Conservation (phyloP, 2,888 invertebrate genomes). For the Xestia xanthographa region DNA sequence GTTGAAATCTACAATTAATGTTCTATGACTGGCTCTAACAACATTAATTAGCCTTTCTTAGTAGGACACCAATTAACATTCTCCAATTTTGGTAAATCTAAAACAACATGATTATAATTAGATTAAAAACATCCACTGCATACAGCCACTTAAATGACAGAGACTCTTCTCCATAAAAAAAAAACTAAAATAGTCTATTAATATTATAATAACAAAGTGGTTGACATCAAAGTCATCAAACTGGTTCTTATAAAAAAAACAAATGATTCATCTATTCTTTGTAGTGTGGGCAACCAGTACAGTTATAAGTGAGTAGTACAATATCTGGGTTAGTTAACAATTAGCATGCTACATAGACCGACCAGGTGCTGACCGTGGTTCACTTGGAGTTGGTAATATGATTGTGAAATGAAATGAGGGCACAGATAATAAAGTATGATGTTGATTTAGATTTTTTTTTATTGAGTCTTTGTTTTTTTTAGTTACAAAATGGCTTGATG, state of each 20-base stretch:
- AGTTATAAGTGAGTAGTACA: constrained; percentile 56
- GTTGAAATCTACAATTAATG: no score
- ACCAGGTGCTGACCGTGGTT: constrained; percentile 37
- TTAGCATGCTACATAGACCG: constrained; percentile 65
- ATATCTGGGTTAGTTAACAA: constrained; percentile 73
- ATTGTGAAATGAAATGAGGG: constrained; percentile 28
- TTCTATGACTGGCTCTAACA: no score
- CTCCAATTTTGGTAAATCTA: background rate
- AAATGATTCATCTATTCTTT: constrained; percentile 50
- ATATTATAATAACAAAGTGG: no score
- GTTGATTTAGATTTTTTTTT: background rate
- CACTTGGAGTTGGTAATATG: constrained; percentile 28
- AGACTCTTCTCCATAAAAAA: no score
- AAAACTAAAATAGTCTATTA: no score
- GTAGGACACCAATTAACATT: background rate
- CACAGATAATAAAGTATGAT: background rate
- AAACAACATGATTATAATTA: background rate
- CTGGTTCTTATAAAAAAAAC: background rate
- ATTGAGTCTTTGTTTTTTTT: background rate
- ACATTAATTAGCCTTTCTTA: background rate
- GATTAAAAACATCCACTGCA: background rate
- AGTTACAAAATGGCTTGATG: background rate
- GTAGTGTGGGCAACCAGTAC: constrained; percentile 51
- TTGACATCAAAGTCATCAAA: constrained; percentile 16
- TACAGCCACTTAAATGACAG: no score